Evolutionary conservation across 2,888 invertebrate species (phyloP).

Genomic region (Cheilosia pagana): DNA sequence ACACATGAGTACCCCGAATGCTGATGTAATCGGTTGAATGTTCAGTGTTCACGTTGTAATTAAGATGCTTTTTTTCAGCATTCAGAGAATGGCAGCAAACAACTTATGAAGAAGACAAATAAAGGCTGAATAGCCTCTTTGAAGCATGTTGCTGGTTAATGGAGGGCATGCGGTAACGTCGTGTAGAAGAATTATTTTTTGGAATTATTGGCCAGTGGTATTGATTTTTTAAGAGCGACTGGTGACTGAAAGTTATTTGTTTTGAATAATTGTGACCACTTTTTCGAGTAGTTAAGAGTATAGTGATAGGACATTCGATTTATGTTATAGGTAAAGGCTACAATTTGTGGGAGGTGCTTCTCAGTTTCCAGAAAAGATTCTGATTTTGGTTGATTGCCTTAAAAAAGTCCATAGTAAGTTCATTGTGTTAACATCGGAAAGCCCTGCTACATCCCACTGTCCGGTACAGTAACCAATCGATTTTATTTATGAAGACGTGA

Average conservation of each 20-base stretch:
- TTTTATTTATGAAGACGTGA: too few relatives aligned
- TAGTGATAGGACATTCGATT: background rate
- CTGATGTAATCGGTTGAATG: conserved; percentile 28
- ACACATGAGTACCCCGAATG: conserved; percentile 9
- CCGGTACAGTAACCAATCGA: too few relatives aligned
- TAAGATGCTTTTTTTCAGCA: conserved; percentile 23
- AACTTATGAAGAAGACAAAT: conserved; percentile 2
- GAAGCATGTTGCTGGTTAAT: background rate
- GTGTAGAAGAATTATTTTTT: background rate
- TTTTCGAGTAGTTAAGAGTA: too few relatives aligned
- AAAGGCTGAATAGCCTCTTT: background rate
- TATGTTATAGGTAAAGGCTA: too few relatives aligned
- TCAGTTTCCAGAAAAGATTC: too few relatives aligned
- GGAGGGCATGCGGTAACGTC: background rate
- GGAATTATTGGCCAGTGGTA: background rate
- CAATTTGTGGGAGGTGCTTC: too few relatives aligned
- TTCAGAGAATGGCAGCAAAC: conserved; percentile 31
- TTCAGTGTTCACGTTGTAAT: conserved; percentile 14
- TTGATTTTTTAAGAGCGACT: background rate
- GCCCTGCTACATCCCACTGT: too few relatives aligned
- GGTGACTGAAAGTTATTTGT: conserved; percentile 20
- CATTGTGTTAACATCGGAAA: too few relatives aligned
- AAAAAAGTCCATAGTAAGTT: too few relatives aligned
- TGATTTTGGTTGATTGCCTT: too few relatives aligned
- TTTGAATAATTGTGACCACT: conserved; percentile 1